phyloP scores from a whole-genome alignment of 1,140 invertebrate species.

The Drosophila ogumai region DNA sequence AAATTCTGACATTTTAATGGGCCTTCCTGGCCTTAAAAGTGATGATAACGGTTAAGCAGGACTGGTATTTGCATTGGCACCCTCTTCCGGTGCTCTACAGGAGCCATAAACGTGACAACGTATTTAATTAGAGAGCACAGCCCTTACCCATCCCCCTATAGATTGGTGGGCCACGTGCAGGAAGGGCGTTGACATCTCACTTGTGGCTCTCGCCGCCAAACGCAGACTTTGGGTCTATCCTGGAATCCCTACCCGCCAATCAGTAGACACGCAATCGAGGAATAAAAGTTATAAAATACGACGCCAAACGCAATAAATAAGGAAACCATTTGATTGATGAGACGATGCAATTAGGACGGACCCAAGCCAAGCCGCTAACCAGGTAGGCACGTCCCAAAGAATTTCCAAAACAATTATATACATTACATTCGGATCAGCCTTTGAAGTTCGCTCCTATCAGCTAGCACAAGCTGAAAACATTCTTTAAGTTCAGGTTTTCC shows the following conservation, averaged over 20 bases:
- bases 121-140: slow-evolving; percentile 58
- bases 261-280: slow-evolving; percentile 38
- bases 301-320: slow-evolving; percentile 30
- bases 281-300: slow-evolving; percentile 48
- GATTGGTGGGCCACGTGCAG: slow-evolving; percentile 43
- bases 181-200: slow-evolving; percentile 51
- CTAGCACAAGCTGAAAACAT: neutral
- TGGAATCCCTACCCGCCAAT: slow-evolving; percentile 1
- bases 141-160: slow-evolving; percentile 1
- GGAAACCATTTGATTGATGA: slow-evolving; percentile 52
- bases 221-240: slow-evolving; percentile 4
- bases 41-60: slow-evolving; percentile 60
- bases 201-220: slow-evolving; percentile 37
- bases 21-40: slow-evolving; percentile 13
- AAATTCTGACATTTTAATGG: slow-evolving; percentile 57
- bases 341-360: neutral
- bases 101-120: slow-evolving; percentile 60
- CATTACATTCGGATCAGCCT: neutral
- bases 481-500: no score
- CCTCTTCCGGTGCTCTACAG: slow-evolving; percentile 1
- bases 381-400: neutral
- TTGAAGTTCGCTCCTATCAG: neutral
- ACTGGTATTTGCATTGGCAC: slow-evolving; percentile 43
- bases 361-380: neutral
- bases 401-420: slow-evolving; percentile 2